A percentile compares a stretch with the other conserved stretches of the same genome.
These are phyloP conservation scores for Sialis lutaria DNA, from an alignment of 2,888 invertebrate species.

Conservation along the genomic window DNA sequence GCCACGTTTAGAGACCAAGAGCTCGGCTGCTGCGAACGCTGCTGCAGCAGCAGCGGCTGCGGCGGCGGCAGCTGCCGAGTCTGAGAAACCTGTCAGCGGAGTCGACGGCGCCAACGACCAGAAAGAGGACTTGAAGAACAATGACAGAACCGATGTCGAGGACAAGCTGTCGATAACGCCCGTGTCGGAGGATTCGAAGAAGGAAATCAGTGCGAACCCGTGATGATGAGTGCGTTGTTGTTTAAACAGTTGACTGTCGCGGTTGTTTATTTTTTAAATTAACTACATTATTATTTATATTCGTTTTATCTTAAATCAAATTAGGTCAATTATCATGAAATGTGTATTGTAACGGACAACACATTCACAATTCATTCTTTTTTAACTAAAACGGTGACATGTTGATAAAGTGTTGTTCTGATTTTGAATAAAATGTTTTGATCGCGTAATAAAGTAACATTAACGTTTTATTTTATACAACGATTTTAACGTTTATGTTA, in stretches of 20 bases:
- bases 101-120: conserved; percentile 20
- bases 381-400: neutral
- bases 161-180: neutral
- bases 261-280: conserved; percentile 31
- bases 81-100: conserved; percentile 10
- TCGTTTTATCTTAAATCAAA: too few species aligned
- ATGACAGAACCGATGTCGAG: conserved; percentile 1
- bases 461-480: too few species aligned
- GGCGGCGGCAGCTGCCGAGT: conserved; percentile 13
- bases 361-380: too few species aligned
- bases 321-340: too few species aligned
- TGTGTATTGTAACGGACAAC: too few species aligned
- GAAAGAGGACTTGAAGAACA: conserved; percentile 15
- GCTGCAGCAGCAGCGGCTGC: conserved; percentile 9
- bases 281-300: too few species aligned
- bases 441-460: too few species aligned
- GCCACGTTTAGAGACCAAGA: conserved; percentile 46
- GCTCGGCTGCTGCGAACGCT: conserved; percentile 7
- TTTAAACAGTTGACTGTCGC: conserved; percentile 80
- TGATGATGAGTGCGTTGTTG: conserved; percentile 75
- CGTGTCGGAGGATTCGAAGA: conserved; percentile 41
- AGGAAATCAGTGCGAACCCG: conserved; percentile 45
- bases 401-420: neutral
- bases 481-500: too few species aligned
- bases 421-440: too few species aligned